Evolutionary conservation across 2,888 invertebrate species (phyloP).

Genomic region (Philaethria dido): DNA sequence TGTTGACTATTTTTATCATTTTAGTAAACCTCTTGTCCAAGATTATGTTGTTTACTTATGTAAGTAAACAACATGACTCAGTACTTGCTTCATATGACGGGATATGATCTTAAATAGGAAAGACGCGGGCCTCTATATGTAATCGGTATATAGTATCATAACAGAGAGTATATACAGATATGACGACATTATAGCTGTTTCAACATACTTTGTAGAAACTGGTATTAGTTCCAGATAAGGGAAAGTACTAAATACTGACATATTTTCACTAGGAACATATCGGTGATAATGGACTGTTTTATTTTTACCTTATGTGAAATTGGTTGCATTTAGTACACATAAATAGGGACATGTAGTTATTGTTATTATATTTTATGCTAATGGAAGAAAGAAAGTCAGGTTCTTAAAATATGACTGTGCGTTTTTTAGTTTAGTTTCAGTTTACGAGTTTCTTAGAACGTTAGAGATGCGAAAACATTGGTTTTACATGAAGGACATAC

Average conservation of each 20-base stretch:
- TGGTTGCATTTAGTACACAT: neutral
- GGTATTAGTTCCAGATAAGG: slow-evolving; percentile 10
- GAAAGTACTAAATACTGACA: neutral
- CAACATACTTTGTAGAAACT: slow-evolving; percentile 19
- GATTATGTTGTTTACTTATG: slow-evolving; percentile 44
- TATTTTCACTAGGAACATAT: neutral
- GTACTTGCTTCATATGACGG: slow-evolving; percentile 58
- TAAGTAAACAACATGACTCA: slow-evolving; percentile 71
- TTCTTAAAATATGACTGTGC: too few relatives aligned
- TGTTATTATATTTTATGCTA: neutral
- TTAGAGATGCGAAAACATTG: neutral
- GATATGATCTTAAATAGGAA: slow-evolving; percentile 56
- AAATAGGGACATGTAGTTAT: neutral
- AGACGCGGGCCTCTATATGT: slow-evolving; percentile 54
- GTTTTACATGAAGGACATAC: neutral
- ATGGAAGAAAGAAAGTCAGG: neutral
- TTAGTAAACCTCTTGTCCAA: slow-evolving; percentile 38
- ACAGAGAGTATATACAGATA: slow-evolving; percentile 52
- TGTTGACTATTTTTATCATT: slow-evolving; percentile 29
- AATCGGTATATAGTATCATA: slow-evolving; percentile 57
- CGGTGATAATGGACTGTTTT: neutral
- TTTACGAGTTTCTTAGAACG: too few relatives aligned
- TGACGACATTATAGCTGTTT: slow-evolving; percentile 44
- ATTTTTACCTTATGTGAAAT: neutral
- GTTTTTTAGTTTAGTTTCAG: too few relatives aligned